Evolutionary conservation across 1,140 invertebrate species (phyloP).

Genomic region (Pissodes strobi): DNA sequence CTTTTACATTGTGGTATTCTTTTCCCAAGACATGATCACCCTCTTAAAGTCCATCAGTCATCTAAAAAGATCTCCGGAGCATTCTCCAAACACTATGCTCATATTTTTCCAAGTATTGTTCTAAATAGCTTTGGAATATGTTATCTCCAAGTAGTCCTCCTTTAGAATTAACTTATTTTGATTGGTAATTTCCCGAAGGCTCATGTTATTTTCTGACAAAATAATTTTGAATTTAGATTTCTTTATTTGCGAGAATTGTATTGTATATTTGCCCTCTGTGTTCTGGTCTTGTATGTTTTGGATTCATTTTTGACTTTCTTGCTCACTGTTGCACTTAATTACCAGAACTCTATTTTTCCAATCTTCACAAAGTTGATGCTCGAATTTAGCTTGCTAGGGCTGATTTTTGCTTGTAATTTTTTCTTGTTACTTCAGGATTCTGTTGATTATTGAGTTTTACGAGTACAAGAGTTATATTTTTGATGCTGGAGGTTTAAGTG

Average conservation of each 20-base stretch:
- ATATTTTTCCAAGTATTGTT: too few relatives aligned
- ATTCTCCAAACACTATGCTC: too few relatives aligned
- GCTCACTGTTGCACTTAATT: neutral
- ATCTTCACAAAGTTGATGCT: neutral
- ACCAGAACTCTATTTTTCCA: neutral
- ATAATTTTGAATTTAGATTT: conserved; percentile 15
- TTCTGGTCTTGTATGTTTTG: neutral
- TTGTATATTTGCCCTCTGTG: neutral
- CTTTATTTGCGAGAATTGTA: neutral
- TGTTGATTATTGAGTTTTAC: too few relatives aligned
- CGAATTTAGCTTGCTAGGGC: neutral
- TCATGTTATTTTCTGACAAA: neutral
- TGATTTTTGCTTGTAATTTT: neutral
- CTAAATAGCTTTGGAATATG: neutral
- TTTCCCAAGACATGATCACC: neutral
- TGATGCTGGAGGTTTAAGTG: too few relatives aligned
- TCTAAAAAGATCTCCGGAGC: neutral
- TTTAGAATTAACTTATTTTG: neutral
- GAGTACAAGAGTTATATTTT: too few relatives aligned
- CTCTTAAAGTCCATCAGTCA: neutral
- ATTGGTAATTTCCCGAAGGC: neutral
- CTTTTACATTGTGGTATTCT: neutral
- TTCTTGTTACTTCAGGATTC: too few relatives aligned
- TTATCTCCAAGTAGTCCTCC: neutral
- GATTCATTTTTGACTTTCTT: neutral